Evolutionary conservation across 2,797 vertebrate species (phyloP).

Genomic region (Chelidonichthys spinosus): DNA sequence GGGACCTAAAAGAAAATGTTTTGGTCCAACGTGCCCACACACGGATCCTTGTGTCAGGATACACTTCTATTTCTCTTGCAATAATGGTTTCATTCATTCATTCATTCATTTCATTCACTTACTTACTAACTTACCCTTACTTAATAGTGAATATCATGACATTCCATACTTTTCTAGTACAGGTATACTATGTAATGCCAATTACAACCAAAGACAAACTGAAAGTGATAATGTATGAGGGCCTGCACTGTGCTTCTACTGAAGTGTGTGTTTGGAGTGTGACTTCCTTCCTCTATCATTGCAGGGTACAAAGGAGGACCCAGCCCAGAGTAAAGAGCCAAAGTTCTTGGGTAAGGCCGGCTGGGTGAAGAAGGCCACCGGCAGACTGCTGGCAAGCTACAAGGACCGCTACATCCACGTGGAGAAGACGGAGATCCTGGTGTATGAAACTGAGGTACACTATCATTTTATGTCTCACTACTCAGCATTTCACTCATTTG

Average conservation of each 20-base stretch:
- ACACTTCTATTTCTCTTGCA: too few species aligned
- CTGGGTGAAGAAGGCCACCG: conserved; percentile 94
- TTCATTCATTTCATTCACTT: too few species aligned
- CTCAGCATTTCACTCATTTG: neutral
- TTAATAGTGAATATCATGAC: neutral
- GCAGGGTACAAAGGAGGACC: conserved; percentile 85
- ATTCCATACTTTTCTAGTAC: neutral
- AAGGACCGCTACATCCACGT: conserved; percentile 94
- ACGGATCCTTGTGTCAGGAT: too few species aligned
- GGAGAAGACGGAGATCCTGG: conserved; percentile 86
- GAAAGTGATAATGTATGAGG: neutral
- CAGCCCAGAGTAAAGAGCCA: conserved; percentile 78
- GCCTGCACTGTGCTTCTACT: neutral
- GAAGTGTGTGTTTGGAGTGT: conserved; percentile 23
- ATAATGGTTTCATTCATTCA: too few species aligned
- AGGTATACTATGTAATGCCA: neutral
- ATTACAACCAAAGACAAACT: neutral
- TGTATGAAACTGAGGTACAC: conserved; percentile 93
- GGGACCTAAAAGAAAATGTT: neutral
- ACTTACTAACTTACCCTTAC: too few species aligned
- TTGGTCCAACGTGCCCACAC: too few species aligned
- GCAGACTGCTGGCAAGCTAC: conserved; percentile 88
- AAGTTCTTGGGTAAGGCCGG: conserved; percentile 86
- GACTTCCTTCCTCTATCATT: conserved; percentile 58
- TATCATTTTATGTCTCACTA: neutral